Evolutionary conservation across 2,797 vertebrate species (phyloP).

Genomic region (Silurus lanzhouensis): DNA sequence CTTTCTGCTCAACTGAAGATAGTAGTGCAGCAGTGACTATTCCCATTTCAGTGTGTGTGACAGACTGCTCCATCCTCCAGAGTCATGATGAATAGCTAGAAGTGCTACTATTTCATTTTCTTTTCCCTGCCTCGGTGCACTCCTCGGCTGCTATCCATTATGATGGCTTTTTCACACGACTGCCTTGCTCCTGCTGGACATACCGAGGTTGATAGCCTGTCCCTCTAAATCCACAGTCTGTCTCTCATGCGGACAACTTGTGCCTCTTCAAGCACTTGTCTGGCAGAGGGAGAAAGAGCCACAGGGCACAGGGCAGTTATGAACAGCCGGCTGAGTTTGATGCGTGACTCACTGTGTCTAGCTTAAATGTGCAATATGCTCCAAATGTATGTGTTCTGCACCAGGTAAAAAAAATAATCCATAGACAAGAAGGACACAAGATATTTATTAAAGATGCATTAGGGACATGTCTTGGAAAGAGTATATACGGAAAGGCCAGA

Average conservation of each 20-base stretch:
- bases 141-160: conserved; percentile 67
- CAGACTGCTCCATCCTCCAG: conserved; percentile 50
- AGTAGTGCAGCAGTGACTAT: conserved; percentile 39
- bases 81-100: conserved; percentile 65
- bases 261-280: conserved; percentile 65
- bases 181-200: conserved; percentile 45
- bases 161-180: conserved; percentile 65
- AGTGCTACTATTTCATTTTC: conserved; percentile 64
- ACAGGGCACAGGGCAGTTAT: conserved; percentile 45
- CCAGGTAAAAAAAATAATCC: neutral
- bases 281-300: conserved; percentile 51
- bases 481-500: conserved; percentile 43
- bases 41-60: conserved; percentile 33
- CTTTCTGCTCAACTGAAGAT: conserved; percentile 32
- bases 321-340: conserved; percentile 42
- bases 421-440: conserved; percentile 1
- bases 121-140: conserved; percentile 61
- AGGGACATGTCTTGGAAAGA: conserved; percentile 37
- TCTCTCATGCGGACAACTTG: conserved; percentile 47
- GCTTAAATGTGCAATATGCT: conserved; percentile 45
- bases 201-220: conserved; percentile 65
- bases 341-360: conserved; percentile 39
- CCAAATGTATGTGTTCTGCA: neutral
- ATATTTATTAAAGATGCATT: conserved; percentile 37
- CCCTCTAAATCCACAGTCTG: conserved; percentile 62